Conservation (phyloP, 2,113 vertebrate genomes). For the Scartelaos histophorus region DNA sequence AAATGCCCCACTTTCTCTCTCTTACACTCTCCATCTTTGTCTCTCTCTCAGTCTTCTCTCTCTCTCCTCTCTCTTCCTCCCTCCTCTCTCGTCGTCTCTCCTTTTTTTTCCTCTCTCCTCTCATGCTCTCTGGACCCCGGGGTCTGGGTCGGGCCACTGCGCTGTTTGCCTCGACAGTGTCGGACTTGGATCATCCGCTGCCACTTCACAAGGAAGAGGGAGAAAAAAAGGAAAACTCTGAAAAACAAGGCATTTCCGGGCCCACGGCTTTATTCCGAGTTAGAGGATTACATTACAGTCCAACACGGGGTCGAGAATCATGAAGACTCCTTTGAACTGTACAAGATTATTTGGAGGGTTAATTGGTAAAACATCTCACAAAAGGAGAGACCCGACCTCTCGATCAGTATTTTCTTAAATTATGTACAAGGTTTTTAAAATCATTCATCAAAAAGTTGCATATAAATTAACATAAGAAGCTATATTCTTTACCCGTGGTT, state of each 20-base stretch:
- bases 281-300: conserved; percentile 61
- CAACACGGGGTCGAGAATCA: conserved; percentile 28
- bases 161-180: conserved; percentile 59
- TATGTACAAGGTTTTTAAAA: neutral
- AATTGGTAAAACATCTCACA: neutral
- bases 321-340: conserved; percentile 15
- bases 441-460: neutral
- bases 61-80: too few relatives aligned
- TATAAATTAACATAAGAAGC: neutral
- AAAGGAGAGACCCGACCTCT: too few relatives aligned
- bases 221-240: conserved; percentile 29
- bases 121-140: conserved; percentile 67
- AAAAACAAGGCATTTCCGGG: conserved; percentile 71
- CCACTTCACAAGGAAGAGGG: conserved; percentile 61
- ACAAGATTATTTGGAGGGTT: conserved; percentile 14
- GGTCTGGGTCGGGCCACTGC: conserved; percentile 64
- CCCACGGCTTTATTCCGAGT: conserved; percentile 62
- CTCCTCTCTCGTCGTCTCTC: too few relatives aligned
- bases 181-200: conserved; percentile 63
- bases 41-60: conserved; percentile 17
- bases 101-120: conserved; percentile 50
- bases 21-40: neutral
- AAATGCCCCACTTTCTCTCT: conserved; percentile 37
- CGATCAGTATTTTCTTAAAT: neutral
- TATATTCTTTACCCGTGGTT: neutral